Percentiles rank a stretch among this genome's conserved stretches.
Evolutionary conservation across 1,140 invertebrate genomes (phyloP).

Genomic region (Maniola jurtina): DNA sequence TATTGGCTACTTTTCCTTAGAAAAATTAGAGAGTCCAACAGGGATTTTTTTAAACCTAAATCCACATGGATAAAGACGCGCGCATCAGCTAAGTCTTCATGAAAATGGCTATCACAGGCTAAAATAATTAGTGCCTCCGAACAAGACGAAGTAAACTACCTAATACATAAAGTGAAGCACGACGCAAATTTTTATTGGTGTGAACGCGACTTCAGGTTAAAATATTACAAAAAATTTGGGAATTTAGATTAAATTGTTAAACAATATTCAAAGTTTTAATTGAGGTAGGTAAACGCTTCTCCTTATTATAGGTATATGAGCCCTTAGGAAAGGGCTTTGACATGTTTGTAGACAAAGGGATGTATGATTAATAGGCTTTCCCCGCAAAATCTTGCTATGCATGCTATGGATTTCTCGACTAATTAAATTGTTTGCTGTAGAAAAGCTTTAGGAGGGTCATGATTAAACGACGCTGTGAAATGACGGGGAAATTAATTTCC

Average conservation of each 20-base stretch:
- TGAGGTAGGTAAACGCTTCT: background rate
- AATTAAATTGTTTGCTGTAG: constrained; percentile 59
- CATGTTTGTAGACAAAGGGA: constrained; percentile 14
- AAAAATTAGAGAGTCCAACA: too few relatives aligned
- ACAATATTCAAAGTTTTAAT: background rate
- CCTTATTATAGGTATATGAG: background rate
- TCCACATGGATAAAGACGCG: too few relatives aligned
- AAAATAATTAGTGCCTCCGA: too few relatives aligned
- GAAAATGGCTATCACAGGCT: too few relatives aligned
- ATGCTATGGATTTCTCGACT: constrained; percentile 33
- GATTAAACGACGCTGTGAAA: constrained; percentile 51
- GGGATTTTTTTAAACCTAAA: too few relatives aligned
- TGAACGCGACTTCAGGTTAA: too few relatives aligned
- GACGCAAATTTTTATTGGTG: too few relatives aligned
- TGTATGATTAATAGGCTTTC: constrained; percentile 13
- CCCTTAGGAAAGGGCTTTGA: constrained; percentile 12
- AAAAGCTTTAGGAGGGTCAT: constrained; percentile 41
- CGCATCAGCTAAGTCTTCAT: too few relatives aligned
- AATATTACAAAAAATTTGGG: too few relatives aligned
- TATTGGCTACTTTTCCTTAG: too few relatives aligned
- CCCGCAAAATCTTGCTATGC: constrained; percentile 24
- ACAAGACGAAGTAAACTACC: too few relatives aligned
- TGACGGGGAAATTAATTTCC: constrained; percentile 46
- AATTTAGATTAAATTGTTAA: background rate
- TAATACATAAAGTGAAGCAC: too few relatives aligned